A percentile compares a stretch with the other conserved stretches of the same genome.
Conservation (phyloP, 2,797 vertebrate species). For the Microchirus variegatus region DNA sequence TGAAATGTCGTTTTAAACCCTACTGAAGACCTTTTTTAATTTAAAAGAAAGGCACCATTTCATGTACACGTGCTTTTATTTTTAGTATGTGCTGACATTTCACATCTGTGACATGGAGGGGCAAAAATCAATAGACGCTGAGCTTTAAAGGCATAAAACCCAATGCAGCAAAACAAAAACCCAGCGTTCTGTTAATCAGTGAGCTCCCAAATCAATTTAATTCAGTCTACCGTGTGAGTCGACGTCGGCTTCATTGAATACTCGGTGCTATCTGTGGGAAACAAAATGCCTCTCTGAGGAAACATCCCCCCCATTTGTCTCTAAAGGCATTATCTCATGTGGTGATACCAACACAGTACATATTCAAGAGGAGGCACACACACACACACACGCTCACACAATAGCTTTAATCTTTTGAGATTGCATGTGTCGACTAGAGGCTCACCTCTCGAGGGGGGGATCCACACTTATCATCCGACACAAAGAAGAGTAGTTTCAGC, state of each 20-base stretch:
- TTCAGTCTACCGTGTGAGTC: slow-evolving; percentile 19
- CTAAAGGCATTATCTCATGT: slow-evolving; percentile 25
- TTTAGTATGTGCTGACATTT: slow-evolving; percentile 4
- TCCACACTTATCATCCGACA: slow-evolving; percentile 36
- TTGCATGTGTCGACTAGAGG: slow-evolving; percentile 32
- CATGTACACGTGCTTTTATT: slow-evolving; percentile 5
- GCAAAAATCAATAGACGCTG: slow-evolving; percentile 28
- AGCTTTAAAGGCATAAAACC: slow-evolving; percentile 31
- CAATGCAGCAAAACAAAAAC: slow-evolving; percentile 22
- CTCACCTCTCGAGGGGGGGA: slow-evolving; percentile 27
- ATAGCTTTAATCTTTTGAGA: slow-evolving; percentile 40
- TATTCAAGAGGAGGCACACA: not conserved
- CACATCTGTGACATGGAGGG: slow-evolving; percentile 8
- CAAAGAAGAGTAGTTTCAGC: slow-evolving; percentile 43
- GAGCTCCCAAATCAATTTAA: slow-evolving; percentile 40
- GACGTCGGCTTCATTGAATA: slow-evolving; percentile 31
- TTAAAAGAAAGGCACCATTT: not conserved
- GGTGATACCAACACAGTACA: slow-evolving; percentile 23
- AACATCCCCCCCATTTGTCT: slow-evolving; percentile 17
- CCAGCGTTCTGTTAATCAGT: slow-evolving; percentile 22
- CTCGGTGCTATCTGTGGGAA: slow-evolving; percentile 30
- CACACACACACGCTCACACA: slow-evolving; percentile 16
- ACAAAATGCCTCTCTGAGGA: slow-evolving; percentile 34
- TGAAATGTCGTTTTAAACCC: slow-evolving; percentile 9
- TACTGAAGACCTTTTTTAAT: slow-evolving; percentile 2